Conservation (phyloP, 2,888 invertebrate species). For the Trissolcus brochymenae region DNA sequence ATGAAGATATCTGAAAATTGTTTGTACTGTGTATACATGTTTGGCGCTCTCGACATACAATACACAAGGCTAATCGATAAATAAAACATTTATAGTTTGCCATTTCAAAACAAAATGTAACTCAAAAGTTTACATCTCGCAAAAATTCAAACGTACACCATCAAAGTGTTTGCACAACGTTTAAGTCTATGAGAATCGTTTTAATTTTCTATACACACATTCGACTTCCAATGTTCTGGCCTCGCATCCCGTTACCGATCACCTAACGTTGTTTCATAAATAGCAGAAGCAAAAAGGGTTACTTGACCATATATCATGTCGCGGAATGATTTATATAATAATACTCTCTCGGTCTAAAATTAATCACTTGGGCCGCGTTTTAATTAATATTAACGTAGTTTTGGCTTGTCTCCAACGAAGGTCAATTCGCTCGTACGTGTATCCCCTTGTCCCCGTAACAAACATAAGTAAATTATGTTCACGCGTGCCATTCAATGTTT, state of each 20-base stretch:
- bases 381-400: constrained; percentile 69
- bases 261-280: constrained; percentile 9
- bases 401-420: constrained; percentile 72
- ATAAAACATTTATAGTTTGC: too few species aligned
- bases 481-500: constrained; percentile 71
- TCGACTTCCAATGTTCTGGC: too few species aligned
- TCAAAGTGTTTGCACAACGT: too few species aligned
- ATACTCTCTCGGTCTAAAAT: constrained; percentile 20
- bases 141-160: too few species aligned
- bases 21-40: too few species aligned
- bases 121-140: too few species aligned
- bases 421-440: constrained; percentile 71
- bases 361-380: constrained; percentile 50
- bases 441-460: constrained; percentile 74
- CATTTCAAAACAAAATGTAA: too few species aligned
- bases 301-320: constrained; percentile 24
- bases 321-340: constrained; percentile 48
- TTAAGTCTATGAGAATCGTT: too few species aligned
- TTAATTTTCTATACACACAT: too few species aligned
- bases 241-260: not conserved
- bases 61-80: too few species aligned
- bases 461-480: constrained; percentile 74
- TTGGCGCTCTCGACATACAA: too few species aligned
- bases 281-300: constrained; percentile 18
- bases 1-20: too few species aligned